Conservation (phyloP, 1,140 invertebrate genomes). For the Formica exsecta region DNA sequence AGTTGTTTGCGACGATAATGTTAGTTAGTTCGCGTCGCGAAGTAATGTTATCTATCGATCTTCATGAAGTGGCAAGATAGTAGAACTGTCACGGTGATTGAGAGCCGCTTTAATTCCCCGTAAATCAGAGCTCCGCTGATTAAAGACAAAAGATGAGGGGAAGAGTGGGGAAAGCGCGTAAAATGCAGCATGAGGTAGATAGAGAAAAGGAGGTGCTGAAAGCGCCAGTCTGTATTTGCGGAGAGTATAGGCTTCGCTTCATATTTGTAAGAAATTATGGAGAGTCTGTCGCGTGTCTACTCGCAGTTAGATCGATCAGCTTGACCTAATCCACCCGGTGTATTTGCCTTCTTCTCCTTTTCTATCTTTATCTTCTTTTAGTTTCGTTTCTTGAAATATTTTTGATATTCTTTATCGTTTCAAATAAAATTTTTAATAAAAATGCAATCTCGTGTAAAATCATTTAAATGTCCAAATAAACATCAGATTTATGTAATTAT, state of each 20-base stretch:
- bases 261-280: constrained; percentile 78
- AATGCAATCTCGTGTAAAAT: background rate
- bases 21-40: constrained; percentile 47
- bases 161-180: constrained; percentile 6
- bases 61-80: constrained; percentile 63
- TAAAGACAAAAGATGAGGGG: constrained; percentile 57
- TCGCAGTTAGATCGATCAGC: constrained; percentile 72
- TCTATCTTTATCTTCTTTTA: constrained; percentile 44
- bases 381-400: constrained; percentile 9
- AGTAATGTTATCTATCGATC: constrained; percentile 46
- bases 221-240: constrained; percentile 41
- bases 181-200: constrained; percentile 48
- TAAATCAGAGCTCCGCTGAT: constrained; percentile 65
- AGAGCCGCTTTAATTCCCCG: constrained; percentile 64
- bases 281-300: constrained; percentile 76
- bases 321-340: constrained; percentile 66
- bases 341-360: constrained; percentile 55
- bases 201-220: constrained; percentile 72
- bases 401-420: constrained; percentile 2
- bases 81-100: constrained; percentile 50
- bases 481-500: background rate
- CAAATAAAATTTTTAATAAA: background rate
- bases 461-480: background rate
- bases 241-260: constrained; percentile 55
- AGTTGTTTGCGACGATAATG: constrained; percentile 56